phyloP scores from a whole-genome alignment of 2,797 vertebrate genomes.

The Amblyopsis hoosieri region DNA sequence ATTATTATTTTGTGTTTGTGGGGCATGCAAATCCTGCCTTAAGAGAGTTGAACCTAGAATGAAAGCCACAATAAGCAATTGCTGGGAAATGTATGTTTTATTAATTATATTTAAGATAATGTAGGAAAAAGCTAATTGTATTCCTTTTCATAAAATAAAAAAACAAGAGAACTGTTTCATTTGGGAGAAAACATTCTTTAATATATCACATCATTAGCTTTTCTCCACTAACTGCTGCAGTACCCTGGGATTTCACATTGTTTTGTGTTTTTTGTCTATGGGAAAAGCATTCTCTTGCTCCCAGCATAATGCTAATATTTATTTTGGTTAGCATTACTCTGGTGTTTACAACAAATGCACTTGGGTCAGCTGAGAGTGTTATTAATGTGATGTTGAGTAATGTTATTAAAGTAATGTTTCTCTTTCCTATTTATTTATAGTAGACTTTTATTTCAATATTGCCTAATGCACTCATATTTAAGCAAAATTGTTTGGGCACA shows the following conservation, averaged over 20 bases:
- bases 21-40: constrained; percentile 63
- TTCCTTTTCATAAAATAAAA: constrained; percentile 72
- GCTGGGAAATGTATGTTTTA: constrained; percentile 73
- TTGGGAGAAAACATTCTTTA: constrained; percentile 66
- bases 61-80: constrained; percentile 42
- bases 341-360: constrained; percentile 69
- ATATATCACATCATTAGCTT: constrained; percentile 77
- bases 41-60: constrained; percentile 62
- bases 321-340: constrained; percentile 73
- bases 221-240: constrained; percentile 62
- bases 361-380: constrained; percentile 69
- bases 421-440: constrained; percentile 54
- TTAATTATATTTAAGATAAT: constrained; percentile 77
- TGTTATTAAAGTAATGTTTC: constrained; percentile 58
- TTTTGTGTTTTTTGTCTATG: constrained; percentile 67
- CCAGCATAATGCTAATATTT: constrained; percentile 77
- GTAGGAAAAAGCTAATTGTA: constrained; percentile 69
- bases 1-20: constrained; percentile 56
- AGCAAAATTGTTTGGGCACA: constrained; percentile 45
- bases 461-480: constrained; percentile 20
- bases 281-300: constrained; percentile 66
- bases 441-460: constrained; percentile 49
- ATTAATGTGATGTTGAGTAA: constrained; percentile 52
- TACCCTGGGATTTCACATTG: constrained; percentile 66
- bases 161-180: constrained; percentile 61